These are phyloP conservation scores for Cyanoderma ruficeps DNA, from an alignment of 2,113 vertebrate genomes.

Conservation along the genomic window DNA sequence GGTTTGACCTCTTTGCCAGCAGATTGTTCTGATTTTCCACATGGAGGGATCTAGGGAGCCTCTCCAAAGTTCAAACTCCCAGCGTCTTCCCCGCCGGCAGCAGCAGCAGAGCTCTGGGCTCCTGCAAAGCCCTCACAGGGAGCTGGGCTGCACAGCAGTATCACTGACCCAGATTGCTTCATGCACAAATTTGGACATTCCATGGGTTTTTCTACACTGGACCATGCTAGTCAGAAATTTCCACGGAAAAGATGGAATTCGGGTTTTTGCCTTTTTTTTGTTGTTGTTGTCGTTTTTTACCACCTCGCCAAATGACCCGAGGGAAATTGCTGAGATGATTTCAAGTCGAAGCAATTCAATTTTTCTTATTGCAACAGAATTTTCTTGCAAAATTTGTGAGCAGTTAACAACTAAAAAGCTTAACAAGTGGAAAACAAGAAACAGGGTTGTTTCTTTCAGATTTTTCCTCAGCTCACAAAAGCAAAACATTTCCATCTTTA, in stretches of 20 bases:
- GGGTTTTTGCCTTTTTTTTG: background rate
- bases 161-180: background rate
- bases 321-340: slow-evolving; percentile 30
- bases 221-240: background rate
- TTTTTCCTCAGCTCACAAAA: background rate
- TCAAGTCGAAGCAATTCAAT: background rate
- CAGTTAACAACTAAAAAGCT: background rate
- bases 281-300: background rate
- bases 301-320: background rate
- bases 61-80: slow-evolving; percentile 54
- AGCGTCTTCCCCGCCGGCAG: background rate
- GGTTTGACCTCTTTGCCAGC: slow-evolving; percentile 64
- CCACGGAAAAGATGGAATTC: background rate
- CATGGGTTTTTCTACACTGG: background rate
- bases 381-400: slow-evolving; percentile 4
- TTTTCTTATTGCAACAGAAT: slow-evolving; percentile 19
- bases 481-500: slow-evolving; percentile 15
- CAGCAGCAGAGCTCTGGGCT: background rate
- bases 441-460: background rate
- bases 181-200: background rate
- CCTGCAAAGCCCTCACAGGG: background rate
- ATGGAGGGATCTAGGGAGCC: slow-evolving; percentile 50
- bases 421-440: background rate
- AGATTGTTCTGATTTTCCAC: slow-evolving; percentile 73
- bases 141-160: background rate